Evolutionary conservation across 2,797 vertebrate species (phyloP), one percentile per base, ranked within the genome.

Genomic region (Typhlichthys eigenmanni): DNA sequence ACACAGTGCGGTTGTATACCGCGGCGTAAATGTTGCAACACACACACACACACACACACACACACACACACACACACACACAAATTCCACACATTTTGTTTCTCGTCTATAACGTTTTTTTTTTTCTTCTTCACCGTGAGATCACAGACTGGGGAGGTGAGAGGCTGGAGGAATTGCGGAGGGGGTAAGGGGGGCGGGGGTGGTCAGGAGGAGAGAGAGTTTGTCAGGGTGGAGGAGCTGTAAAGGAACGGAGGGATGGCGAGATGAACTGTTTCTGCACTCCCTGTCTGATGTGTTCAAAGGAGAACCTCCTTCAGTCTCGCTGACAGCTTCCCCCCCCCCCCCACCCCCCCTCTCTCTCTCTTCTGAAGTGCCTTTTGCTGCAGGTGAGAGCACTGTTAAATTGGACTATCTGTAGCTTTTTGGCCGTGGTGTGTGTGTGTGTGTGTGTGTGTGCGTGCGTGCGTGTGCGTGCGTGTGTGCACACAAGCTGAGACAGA

Each of bases 121-220:
- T 19, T 54, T 34, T 32, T 71, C 75, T 81, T 71, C 78, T 82
- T 82, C 80, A 74, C 64, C 71, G 51, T 47, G 68, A 79, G 69
- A 87, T 85, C 79, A 85, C 83, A 84, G 73, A 64, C 66, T 73
- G 61, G 60, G 60, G 67, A 72, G 82, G 75, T 70, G 79, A 78
- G 76, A 78, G 68, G 66, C 60, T 24, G 24, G 3, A 24, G 24
- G 24, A 24, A 24, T 24, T 24, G 58, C 65, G 55, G 80, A 51
- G 68, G 63, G 66, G 64, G 13, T 46, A n/a, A 50, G 51, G 24
- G 0, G 24, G 47, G 47, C 38, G 62, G 47, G 51, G 51, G 59
- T 43, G 52, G 32, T 46, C 48, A 54, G 24, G 60, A 24, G 68
- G 66, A 55, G 62, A 55, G 62, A 59, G 60, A 32, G 53, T 62